Evolutionary conservation across 2,888 invertebrate genomes (phyloP).

Genomic region (Noctuana brunneofusca): DNA sequence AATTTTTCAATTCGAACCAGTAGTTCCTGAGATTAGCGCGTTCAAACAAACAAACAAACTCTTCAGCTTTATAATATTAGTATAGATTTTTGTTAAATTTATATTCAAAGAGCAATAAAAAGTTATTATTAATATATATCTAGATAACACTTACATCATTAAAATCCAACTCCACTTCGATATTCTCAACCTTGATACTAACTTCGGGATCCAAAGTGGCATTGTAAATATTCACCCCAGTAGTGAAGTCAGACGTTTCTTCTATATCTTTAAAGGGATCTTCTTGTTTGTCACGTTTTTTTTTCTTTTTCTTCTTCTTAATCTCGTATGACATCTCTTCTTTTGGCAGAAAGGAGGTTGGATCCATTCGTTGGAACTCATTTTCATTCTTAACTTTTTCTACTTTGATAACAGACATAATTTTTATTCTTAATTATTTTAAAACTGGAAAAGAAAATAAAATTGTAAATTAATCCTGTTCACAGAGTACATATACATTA

Average conservation of each 20-base stretch:
- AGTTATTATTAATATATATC: no score
- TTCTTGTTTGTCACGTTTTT: constrained; percentile 56
- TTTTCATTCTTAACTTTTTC: constrained; percentile 39
- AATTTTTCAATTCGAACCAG: no score
- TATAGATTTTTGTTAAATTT: no score
- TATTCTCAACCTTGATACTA: constrained; percentile 73
- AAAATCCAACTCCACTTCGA: constrained; percentile 73
- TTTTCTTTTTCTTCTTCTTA: constrained; percentile 72
- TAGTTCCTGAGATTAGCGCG: no score
- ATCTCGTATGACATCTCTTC: constrained; percentile 74
- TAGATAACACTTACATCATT: constrained; percentile 64
- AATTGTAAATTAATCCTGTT: no score
- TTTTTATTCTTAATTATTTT: constrained; percentile 20
- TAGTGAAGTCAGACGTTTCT: constrained; percentile 44
- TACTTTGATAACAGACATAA: constrained; percentile 41
- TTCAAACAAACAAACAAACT: no score
- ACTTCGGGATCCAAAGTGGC: constrained; percentile 64
- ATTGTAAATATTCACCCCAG: constrained; percentile 39
- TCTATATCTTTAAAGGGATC: constrained; percentile 73
- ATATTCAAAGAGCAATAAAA: no score
- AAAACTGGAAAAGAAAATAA: constrained; percentile 1
- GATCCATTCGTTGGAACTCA: constrained; percentile 58
- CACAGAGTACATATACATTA: no score
- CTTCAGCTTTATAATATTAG: no score
- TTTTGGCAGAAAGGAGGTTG: constrained; percentile 68